Conservation (phyloP, 1,140 invertebrate genomes). For the Formica selysi region DNA sequence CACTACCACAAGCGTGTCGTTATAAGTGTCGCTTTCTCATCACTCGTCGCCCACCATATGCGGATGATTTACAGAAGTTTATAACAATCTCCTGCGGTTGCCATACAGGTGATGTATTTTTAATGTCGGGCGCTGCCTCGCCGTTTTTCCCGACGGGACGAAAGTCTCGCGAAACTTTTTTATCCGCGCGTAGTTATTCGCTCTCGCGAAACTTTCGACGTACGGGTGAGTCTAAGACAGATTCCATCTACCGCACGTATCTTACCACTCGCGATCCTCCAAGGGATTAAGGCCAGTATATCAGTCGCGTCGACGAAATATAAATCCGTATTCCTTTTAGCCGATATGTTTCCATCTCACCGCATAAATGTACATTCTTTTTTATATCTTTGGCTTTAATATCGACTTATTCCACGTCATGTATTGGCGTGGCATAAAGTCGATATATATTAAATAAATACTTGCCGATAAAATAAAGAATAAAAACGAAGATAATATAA, state of each 20-base stretch:
- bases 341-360: not conserved
- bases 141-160: slow-evolving; percentile 38
- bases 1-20: not conserved
- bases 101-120: slow-evolving; percentile 51
- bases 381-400: not conserved
- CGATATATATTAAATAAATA: too few relatives aligned
- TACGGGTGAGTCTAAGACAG: slow-evolving; percentile 55
- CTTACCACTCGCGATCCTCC: slow-evolving; percentile 26
- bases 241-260: slow-evolving; percentile 53
- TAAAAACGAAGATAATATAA: not conserved
- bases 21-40: slow-evolving; percentile 14
- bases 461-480: not conserved
- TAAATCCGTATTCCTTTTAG: slow-evolving; percentile 43
- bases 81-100: slow-evolving; percentile 21
- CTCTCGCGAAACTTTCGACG: slow-evolving; percentile 58
- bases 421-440: too few relatives aligned
- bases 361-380: not conserved
- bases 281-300: slow-evolving; percentile 52
- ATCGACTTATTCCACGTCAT: not conserved
- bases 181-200: slow-evolving; percentile 56
- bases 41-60: slow-evolving; percentile 20
- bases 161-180: slow-evolving; percentile 54
- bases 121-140: slow-evolving; percentile 35
- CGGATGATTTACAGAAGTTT: slow-evolving; percentile 57
- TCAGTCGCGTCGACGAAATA: slow-evolving; percentile 37